Conservation (phyloP, 2,113 vertebrate genomes). For the Todiramphus chloris region DNA sequence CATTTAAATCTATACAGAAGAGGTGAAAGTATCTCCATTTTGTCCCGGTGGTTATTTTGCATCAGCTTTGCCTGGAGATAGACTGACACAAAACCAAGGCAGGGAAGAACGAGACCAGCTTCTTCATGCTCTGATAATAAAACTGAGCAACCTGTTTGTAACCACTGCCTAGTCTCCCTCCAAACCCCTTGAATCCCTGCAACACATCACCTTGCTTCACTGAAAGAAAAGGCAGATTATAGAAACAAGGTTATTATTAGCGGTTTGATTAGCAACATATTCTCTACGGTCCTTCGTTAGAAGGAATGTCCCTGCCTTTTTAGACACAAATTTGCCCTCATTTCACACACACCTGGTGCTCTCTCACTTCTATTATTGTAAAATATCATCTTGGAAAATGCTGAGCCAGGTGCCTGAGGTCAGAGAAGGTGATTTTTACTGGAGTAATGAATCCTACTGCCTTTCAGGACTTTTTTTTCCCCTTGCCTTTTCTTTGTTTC, state of each 20-base stretch:
- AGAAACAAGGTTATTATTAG: slow-evolving; percentile 13
- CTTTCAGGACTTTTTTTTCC: background rate
- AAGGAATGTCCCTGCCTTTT: background rate
- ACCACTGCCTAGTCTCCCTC: background rate
- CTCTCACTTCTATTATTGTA: background rate
- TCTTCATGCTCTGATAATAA: background rate
- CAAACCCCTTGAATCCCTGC: background rate
- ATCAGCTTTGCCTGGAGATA: background rate
- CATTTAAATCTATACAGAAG: background rate
- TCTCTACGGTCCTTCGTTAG: slow-evolving; percentile 13
- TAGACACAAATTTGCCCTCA: slow-evolving; percentile 5
- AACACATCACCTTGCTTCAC: background rate
- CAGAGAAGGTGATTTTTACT: background rate
- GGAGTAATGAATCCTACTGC: slow-evolving; percentile 1
- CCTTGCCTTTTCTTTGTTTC: background rate
- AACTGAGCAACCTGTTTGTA: background rate
- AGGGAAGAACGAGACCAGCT: background rate
- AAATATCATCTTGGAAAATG: slow-evolving; percentile 19
- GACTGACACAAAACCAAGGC: background rate
- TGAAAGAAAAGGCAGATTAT: background rate
- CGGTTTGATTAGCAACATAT: slow-evolving; percentile 19
- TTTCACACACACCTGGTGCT: slow-evolving; percentile 40
- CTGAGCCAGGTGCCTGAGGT: slow-evolving; percentile 24
- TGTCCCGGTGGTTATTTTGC: background rate
- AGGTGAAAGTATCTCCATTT: slow-evolving; percentile 2